Evolutionary conservation across 2,888 invertebrate genomes (phyloP), one percentile per base, ranked within the genome.

Genomic region (Seira ritae): DNA sequence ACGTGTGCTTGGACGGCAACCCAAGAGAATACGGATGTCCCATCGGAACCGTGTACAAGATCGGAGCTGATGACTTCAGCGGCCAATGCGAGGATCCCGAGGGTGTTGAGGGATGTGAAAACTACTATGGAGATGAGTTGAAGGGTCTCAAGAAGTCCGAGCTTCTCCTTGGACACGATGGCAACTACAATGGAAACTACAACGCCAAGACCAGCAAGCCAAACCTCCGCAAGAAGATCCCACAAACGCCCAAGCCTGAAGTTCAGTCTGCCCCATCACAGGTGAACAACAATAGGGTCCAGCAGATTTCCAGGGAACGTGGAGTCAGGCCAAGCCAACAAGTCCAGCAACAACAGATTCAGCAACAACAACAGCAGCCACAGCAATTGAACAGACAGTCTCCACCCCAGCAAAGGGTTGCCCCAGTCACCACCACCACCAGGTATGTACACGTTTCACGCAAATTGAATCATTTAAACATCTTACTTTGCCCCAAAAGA

Each of bases 71-170:
- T 90, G 97, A 97, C 89, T 97, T 96, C 90, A 95, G 95, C 89
- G 97, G 97, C 89, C 96, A 96, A 93, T 98, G 97, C 92, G 84
- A 84, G 66, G 97, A 97, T 91, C 97, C 97, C 88, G 97, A 97
- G 92, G 96, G 97, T 91, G 97, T 97, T 93, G 96, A 95, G 91
- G 97, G 97, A 94, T 97, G 97, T 93, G 97, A 97, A 94, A 97
- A 97, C 94, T 97, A 97, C 94, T 97, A 97, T 91, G 97, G 97
- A 89, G 97, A 97, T 94, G 97, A 97, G 92, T 93, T 97, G 93
- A 97, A 97, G 95, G 94, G 95, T 92, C 96, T 97, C 94, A 95
- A 96, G 92, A 97, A 97, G 94, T 96, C 96, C 92, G 97, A 97
- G 92, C 94, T 96, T 90, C 94, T 96, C 91, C 94, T 96, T 90